Evolutionary conservation across 2,113 vertebrate genomes (phyloP).

Genomic region (Neogobius melanostomus): DNA sequence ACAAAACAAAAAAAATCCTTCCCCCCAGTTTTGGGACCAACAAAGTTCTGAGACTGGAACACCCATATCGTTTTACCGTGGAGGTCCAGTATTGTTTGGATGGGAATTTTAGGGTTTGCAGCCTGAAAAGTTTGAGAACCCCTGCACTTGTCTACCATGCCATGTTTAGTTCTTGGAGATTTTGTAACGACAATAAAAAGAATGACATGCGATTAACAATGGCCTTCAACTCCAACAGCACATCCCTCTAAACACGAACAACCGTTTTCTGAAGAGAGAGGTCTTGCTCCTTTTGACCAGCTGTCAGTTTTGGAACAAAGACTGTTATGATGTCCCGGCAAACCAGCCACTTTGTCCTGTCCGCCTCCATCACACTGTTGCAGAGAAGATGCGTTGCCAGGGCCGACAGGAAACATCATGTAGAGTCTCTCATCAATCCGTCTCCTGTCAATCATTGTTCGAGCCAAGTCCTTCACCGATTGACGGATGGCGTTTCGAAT

Average conservation of each 20-base stretch:
- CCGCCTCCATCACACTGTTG: conserved; percentile 43
- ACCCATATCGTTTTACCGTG: too few species aligned
- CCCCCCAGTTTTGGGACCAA: too few species aligned
- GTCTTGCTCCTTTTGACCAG: conserved; percentile 23
- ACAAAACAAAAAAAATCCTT: too few species aligned
- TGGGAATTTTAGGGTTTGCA: too few species aligned
- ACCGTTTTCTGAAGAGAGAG: conserved; percentile 30
- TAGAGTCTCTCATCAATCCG: conserved; percentile 58
- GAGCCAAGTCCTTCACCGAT: conserved; percentile 46
- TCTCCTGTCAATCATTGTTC: conserved; percentile 65
- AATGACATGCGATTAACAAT: neutral
- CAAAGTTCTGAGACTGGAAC: too few species aligned
- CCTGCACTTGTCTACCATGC: too few species aligned
- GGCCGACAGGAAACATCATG: conserved; percentile 37
- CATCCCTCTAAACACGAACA: conserved; percentile 5
- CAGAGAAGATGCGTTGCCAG: conserved; percentile 41
- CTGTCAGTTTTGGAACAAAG: conserved; percentile 44
- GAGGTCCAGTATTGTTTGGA: too few species aligned
- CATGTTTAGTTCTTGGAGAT: neutral
- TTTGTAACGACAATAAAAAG: neutral
- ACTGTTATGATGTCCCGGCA: conserved; percentile 22
- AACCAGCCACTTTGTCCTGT: conserved; percentile 44
- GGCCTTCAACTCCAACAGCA: neutral
- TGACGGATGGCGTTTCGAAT: conserved; percentile 72
- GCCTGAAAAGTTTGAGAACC: too few species aligned